A percentile compares a stretch with the other conserved stretches of the same genome.
These are phyloP conservation scores for Clarias laeviceps DNA, from an alignment of 2,797 vertebrate species.

Conservation along the genomic window DNA sequence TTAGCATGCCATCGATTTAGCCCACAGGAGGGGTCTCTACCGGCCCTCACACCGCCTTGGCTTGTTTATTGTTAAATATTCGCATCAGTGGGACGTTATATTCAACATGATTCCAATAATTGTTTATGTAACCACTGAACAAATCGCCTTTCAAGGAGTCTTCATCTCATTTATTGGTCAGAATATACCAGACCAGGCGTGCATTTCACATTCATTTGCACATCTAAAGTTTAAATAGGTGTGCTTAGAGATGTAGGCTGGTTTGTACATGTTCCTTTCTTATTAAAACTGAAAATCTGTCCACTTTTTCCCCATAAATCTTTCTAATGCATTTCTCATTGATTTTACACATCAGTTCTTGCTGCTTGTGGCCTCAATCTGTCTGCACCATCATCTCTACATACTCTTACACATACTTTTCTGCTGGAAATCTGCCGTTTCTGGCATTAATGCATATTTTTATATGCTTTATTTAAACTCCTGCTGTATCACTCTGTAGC, in stretches of 20 bases:
- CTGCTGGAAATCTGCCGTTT: background rate
- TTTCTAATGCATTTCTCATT: background rate
- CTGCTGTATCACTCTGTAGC: background rate
- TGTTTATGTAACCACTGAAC: background rate
- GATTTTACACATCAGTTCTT: background rate
- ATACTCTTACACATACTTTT: background rate
- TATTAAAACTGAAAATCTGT: background rate
- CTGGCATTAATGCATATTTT: background rate
- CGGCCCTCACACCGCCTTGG: background rate
- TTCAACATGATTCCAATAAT: background rate
- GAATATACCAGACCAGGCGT: background rate
- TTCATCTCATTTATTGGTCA: background rate
- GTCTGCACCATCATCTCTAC: background rate
- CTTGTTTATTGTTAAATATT: background rate
- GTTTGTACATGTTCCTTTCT: background rate
- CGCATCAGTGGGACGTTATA: background rate
- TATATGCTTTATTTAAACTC: background rate
- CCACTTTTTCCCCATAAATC: too few species aligned
- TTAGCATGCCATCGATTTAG: conserved; percentile 52
- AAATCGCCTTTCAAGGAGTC: background rate
- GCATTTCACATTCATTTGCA: background rate
- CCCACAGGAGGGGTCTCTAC: background rate
- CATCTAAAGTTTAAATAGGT: background rate
- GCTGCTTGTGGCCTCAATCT: background rate
- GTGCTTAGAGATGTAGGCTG: background rate